Conservation (phyloP, 2,888 invertebrate species). For the Alentia gelatinosa region DNA sequence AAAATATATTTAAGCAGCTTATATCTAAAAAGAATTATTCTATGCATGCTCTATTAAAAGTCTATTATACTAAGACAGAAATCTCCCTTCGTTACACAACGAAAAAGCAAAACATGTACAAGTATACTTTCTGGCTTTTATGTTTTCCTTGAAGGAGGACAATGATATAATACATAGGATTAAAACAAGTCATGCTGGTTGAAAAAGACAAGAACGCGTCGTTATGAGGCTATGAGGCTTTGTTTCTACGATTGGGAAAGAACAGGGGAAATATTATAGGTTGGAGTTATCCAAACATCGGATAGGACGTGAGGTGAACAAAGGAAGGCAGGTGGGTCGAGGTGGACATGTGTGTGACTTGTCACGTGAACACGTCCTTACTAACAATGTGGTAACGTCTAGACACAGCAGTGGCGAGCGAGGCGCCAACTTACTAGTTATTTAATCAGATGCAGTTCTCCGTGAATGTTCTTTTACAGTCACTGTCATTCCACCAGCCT, state of each 20-base stretch:
- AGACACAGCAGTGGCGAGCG: background rate
- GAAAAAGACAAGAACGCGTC: background rate
- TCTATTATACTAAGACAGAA: no score
- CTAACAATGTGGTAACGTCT: background rate
- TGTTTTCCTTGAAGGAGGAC: no score
- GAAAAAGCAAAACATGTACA: no score
- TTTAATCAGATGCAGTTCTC: conserved; percentile 52
- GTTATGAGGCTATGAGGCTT: background rate
- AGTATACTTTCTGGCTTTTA: no score
- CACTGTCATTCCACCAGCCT: conserved; percentile 56
- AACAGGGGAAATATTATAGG: background rate
- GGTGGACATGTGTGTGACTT: background rate
- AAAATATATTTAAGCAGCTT: no score
- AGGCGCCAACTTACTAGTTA: conserved; percentile 49
- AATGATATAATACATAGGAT: no score
- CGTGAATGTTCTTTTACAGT: conserved; percentile 52
- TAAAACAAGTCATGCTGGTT: background rate
- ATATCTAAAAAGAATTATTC: no score
- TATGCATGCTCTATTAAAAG: no score
- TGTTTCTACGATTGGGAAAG: no score
- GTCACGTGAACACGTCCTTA: background rate
- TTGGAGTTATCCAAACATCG: background rate
- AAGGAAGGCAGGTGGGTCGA: conserved; percentile 24
- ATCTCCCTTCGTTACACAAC: no score
- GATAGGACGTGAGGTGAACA: background rate